Percentiles rank a stretch among this genome's conserved stretches.
phyloP scores from a whole-genome alignment of 2,888 invertebrate species.

The Ophraella communa region DNA sequence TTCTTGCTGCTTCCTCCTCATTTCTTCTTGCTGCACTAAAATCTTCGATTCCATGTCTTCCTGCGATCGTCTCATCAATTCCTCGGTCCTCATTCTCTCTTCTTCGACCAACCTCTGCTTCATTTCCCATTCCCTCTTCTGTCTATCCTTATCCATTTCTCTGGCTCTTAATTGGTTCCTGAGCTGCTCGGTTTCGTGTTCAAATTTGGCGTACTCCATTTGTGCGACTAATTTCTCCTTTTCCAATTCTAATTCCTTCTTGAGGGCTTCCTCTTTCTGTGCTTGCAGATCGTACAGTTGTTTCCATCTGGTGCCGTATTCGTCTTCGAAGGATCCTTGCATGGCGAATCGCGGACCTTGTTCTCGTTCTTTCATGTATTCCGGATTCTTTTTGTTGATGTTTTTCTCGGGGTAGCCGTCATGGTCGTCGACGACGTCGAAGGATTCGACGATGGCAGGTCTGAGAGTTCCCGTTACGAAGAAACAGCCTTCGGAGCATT shows the following conservation, averaged over 20 bases:
- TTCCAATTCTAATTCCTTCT: slow-evolving; percentile 88
- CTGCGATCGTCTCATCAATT: slow-evolving; percentile 71
- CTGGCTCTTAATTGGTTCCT: slow-evolving; percentile 87
- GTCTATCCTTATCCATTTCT: slow-evolving; percentile 86
- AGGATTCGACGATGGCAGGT: slow-evolving; percentile 90
- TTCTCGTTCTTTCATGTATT: slow-evolving; percentile 83
- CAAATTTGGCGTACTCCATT: slow-evolving; percentile 90
- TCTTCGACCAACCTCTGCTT: slow-evolving; percentile 78
- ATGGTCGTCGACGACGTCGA: slow-evolving; percentile 89
- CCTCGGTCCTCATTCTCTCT: slow-evolving; percentile 69
- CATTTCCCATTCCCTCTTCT: slow-evolving; percentile 62
- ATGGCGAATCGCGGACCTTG: slow-evolving; percentile 87
- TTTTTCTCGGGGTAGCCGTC: slow-evolving; percentile 89
- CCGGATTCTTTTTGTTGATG: slow-evolving; percentile 73
- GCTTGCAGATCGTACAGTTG: slow-evolving; percentile 91
- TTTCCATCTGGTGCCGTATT: slow-evolving; percentile 97
- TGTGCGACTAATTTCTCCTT: slow-evolving; percentile 94
- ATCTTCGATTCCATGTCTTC: slow-evolving; percentile 81
- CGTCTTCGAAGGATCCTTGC: slow-evolving; percentile 88
- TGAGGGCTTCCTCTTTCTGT: slow-evolving; percentile 86
- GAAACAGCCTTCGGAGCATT: slow-evolving; percentile 92
- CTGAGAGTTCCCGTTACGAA: slow-evolving; percentile 82
- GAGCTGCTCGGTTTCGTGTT: slow-evolving; percentile 94
- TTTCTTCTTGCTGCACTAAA: slow-evolving; percentile 82
- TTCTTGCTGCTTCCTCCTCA: slow-evolving; percentile 85